phyloP scores from a whole-genome alignment of 2,888 invertebrate species.

The Congeria kusceri region DNA sequence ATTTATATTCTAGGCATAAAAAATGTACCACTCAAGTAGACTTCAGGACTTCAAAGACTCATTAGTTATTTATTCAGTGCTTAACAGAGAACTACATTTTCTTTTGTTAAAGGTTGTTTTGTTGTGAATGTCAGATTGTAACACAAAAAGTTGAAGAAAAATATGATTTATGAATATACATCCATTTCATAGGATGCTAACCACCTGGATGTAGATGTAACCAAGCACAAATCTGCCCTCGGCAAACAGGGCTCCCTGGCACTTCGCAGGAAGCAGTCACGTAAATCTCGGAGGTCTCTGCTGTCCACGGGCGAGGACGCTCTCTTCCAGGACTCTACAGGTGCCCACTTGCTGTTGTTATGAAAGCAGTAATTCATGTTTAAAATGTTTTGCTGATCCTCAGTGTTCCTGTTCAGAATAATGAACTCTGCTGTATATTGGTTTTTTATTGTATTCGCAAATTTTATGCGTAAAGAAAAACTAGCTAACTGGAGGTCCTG shows the following conservation, averaged over 20 bases:
- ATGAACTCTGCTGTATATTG: too few species aligned
- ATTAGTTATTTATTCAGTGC: too few species aligned
- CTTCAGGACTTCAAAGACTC: too few species aligned
- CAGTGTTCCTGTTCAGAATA: too few species aligned
- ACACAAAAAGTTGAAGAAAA: not conserved
- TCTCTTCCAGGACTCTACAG: constrained; percentile 68
- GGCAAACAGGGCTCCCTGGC: constrained; percentile 75
- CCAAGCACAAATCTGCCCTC: constrained; percentile 70
- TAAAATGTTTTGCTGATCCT: too few species aligned
- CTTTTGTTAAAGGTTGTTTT: not conserved
- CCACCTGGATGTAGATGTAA: constrained; percentile 72
- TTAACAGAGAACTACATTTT: too few species aligned
- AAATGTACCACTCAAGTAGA: too few species aligned
- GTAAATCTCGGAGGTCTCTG: constrained; percentile 67
- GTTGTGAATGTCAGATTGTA: not conserved
- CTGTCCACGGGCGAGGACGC: constrained; percentile 58
- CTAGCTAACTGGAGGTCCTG: too few species aligned
- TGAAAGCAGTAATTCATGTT: too few species aligned
- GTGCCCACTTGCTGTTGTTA: constrained; percentile 42
- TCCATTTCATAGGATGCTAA: constrained; percentile 60
- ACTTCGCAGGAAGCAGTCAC: constrained; percentile 68
- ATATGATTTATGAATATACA: not conserved
- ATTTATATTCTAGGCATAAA: too few species aligned
- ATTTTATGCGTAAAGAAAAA: too few species aligned
- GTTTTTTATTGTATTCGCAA: too few species aligned